Conservation (phyloP, 2,113 vertebrate genomes). For the Centropristis striata region DNA sequence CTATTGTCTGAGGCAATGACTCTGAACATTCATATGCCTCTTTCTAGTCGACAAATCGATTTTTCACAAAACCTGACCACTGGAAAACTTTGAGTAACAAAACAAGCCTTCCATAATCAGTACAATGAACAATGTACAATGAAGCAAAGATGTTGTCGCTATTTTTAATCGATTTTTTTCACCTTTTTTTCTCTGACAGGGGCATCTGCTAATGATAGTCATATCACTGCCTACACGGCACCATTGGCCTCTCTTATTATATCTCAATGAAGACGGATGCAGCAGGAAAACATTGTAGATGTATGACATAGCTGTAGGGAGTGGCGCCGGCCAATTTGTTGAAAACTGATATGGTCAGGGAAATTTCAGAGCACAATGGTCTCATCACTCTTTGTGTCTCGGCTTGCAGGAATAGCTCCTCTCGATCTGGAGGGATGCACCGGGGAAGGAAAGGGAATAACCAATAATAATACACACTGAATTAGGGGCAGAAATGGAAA, state of each 20-base stretch:
- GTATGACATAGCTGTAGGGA: conserved; percentile 64
- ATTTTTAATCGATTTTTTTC: conserved; percentile 40
- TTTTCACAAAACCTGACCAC: conserved; percentile 10
- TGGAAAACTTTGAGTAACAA: background rate
- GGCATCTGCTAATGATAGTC: conserved; percentile 58
- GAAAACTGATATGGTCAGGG: conserved; percentile 68
- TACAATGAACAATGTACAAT: background rate
- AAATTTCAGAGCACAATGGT: conserved; percentile 65
- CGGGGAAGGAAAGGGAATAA: background rate
- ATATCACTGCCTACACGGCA: conserved; percentile 53
- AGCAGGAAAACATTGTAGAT: conserved; percentile 40
- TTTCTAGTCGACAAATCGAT: conserved; percentile 18
- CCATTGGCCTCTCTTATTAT: conserved; percentile 57
- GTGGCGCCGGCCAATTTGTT: conserved; percentile 67
- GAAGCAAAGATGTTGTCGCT: conserved; percentile 5
- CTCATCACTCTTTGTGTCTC: conserved; percentile 63
- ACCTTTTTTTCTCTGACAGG: conserved; percentile 15
- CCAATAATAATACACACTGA: conserved; percentile 11
- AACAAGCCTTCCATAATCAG: conserved; percentile 14
- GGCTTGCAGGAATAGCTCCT: conserved; percentile 10
- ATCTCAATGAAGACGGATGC: conserved; percentile 71
- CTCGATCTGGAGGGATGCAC: background rate
- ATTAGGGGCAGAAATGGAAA: conserved; percentile 18
- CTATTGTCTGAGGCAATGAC: conserved; percentile 16
- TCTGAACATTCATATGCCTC: background rate